Evolutionary conservation across 2,113 vertebrate species (phyloP).

Genomic region (Pleuronectes platessa): DNA sequence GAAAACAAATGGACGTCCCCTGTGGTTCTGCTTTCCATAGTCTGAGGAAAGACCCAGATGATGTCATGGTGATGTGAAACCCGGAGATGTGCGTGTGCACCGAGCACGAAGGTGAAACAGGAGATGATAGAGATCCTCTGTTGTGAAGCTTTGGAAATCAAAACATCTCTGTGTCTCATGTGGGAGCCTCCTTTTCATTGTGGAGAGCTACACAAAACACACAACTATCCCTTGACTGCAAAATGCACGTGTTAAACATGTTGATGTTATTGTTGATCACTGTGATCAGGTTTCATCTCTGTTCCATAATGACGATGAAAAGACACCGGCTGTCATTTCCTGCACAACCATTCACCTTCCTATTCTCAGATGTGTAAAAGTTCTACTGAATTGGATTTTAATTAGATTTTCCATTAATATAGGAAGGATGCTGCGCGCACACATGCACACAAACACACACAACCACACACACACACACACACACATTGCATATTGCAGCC

Average conservation of each 20-base stretch:
- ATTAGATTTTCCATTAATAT: not conserved
- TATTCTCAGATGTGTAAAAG: not conserved
- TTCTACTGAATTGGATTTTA: not conserved
- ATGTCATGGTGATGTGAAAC: not conserved
- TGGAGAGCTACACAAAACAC: too few species aligned
- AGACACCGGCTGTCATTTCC: not conserved
- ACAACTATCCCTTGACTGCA: too few species aligned
- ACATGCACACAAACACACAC: not conserved
- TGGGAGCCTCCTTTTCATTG: not conserved
- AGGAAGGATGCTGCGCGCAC: not conserved
- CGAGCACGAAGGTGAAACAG: not conserved
- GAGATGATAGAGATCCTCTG: not conserved
- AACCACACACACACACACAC: not conserved
- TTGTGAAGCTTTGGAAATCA: too few species aligned
- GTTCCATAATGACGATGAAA: not conserved
- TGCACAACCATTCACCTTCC: too few species aligned
- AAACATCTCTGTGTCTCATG: too few species aligned
- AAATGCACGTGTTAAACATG: too few species aligned
- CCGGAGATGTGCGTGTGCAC: not conserved
- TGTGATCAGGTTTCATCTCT: not conserved
- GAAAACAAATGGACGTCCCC: not conserved
- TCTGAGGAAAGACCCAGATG: not conserved
- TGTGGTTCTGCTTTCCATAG: too few species aligned
- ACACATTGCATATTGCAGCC: constrained; percentile 3
- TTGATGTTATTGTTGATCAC: not conserved